Percentiles rank a stretch among this genome's conserved stretches.
phyloP scores from a whole-genome alignment of 2,888 invertebrate species.

The Notodonta ziczac region DNA sequence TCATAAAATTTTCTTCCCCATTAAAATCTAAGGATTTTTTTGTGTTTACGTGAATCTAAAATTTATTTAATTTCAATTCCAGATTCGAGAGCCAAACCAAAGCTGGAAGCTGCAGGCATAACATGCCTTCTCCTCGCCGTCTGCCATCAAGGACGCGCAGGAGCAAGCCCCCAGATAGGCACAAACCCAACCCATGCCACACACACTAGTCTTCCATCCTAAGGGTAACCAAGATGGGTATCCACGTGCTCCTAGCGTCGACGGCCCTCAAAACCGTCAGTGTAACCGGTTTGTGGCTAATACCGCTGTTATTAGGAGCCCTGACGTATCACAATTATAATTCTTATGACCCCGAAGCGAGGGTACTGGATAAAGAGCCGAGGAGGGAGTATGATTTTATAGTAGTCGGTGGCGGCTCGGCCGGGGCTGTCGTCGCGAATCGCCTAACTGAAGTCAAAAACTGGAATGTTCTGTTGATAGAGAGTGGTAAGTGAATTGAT shows the following conservation, averaged over 20 bases:
- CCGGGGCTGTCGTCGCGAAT: slow-evolving; percentile 94
- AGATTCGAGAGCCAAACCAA: slow-evolving; percentile 50
- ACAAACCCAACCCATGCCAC: slow-evolving; percentile 39
- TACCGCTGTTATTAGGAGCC: slow-evolving; percentile 92
- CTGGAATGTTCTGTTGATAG: slow-evolving; percentile 92
- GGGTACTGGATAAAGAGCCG: slow-evolving; percentile 88
- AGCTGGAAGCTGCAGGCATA: slow-evolving; percentile 45
- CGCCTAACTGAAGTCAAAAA: slow-evolving; percentile 90
- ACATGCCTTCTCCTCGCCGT: slow-evolving; percentile 65
- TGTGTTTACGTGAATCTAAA: not conserved
- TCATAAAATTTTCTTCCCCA: too few relatives aligned
- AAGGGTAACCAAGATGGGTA: slow-evolving; percentile 84
- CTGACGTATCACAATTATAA: slow-evolving; percentile 92
- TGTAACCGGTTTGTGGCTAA: slow-evolving; percentile 92
- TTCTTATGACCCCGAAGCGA: slow-evolving; percentile 91
- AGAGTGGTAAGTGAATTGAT: slow-evolving; percentile 82
- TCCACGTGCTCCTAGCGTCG: slow-evolving; percentile 90
- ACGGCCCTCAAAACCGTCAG: slow-evolving; percentile 91
- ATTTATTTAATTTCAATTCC: slow-evolving; percentile 39
- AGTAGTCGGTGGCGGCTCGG: slow-evolving; percentile 94
- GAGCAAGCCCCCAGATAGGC: slow-evolving; percentile 75
- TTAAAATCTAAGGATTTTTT: too few relatives aligned
- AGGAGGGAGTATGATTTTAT: slow-evolving; percentile 93
- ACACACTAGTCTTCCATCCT: slow-evolving; percentile 57
- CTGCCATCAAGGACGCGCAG: slow-evolving; percentile 61